Evolutionary conservation across 2,797 vertebrate species (phyloP).

Genomic region (Chiroxiphia lanceolata): DNA sequence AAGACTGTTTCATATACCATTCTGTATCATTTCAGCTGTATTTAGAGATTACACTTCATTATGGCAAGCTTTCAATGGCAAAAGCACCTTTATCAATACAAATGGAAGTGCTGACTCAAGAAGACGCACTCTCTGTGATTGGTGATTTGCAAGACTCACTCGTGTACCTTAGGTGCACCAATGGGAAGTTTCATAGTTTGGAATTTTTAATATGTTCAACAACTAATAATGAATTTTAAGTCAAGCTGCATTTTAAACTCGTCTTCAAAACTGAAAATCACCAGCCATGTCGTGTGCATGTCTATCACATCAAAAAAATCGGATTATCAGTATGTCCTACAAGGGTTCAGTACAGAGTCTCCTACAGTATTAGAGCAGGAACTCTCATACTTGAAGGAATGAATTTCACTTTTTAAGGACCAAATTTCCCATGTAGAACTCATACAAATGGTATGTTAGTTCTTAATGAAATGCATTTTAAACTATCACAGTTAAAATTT

Average conservation of each 20-base stretch:
- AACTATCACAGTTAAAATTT: background rate
- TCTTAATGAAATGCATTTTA: background rate
- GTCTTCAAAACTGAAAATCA: background rate
- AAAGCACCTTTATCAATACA: background rate
- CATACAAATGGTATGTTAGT: background rate
- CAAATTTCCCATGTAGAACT: background rate
- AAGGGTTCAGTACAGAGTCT: background rate
- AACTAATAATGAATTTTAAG: background rate
- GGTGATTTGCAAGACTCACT: background rate
- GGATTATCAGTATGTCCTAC: background rate
- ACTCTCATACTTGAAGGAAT: background rate
- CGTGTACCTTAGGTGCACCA: background rate
- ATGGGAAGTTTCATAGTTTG: background rate
- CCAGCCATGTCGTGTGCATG: rapidly evolving
- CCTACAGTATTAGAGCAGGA: background rate
- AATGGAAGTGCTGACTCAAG: background rate
- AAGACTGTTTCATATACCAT: background rate
- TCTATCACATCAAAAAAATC: background rate
- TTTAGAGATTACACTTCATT: background rate
- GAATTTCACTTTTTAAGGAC: background rate
- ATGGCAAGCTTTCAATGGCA: background rate
- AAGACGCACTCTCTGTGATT: background rate
- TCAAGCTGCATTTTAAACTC: background rate
- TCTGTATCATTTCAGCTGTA: background rate
- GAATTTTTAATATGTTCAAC: background rate